These are phyloP conservation scores for Menura novaehollandiae DNA, from an alignment of 2,113 vertebrate species.

Conservation along the genomic window DNA sequence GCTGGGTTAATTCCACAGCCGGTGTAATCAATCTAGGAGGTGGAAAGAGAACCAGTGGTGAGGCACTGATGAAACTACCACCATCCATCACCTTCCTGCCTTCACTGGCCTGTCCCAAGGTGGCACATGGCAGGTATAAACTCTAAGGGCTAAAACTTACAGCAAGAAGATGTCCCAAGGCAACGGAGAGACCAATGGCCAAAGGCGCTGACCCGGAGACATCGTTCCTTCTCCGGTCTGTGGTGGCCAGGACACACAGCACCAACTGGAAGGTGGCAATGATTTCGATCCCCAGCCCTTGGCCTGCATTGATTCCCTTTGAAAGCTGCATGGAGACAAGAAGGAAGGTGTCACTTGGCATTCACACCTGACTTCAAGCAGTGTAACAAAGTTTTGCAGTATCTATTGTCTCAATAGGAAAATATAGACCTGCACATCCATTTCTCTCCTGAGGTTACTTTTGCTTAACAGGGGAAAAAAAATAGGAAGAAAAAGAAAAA, in stretches of 20 bases:
- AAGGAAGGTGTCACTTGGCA: neutral
- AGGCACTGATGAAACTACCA: neutral
- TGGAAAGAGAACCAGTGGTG: neutral
- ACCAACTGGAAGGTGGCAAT: slow-evolving; percentile 94
- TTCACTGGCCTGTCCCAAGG: too few species aligned
- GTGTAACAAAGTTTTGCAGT: accelerated
- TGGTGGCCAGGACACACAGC: slow-evolving; percentile 92
- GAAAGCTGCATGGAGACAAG: slow-evolving; percentile 61
- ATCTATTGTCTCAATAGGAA: neutral
- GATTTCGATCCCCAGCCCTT: slow-evolving; percentile 92
- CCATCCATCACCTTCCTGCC: neutral
- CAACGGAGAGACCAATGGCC: slow-evolving; percentile 92
- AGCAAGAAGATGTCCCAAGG: slow-evolving; percentile 90
- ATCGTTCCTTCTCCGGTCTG: slow-evolving; percentile 88
- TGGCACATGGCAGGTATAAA: neutral
- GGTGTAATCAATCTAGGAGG: slow-evolving; percentile 89
- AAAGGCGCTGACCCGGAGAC: slow-evolving; percentile 87
- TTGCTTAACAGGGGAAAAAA: accelerated
- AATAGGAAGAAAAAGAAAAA: neutral
- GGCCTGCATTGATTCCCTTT: slow-evolving; percentile 75
- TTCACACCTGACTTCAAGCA: neutral
- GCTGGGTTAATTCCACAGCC: slow-evolving; percentile 98
- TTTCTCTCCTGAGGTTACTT: neutral
- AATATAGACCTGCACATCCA: accelerated
- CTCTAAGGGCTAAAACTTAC: slow-evolving; percentile 71